These are phyloP conservation scores for Tyria jacobaeae DNA, from an alignment of 2,888 invertebrate species.

Conservation along the genomic window DNA sequence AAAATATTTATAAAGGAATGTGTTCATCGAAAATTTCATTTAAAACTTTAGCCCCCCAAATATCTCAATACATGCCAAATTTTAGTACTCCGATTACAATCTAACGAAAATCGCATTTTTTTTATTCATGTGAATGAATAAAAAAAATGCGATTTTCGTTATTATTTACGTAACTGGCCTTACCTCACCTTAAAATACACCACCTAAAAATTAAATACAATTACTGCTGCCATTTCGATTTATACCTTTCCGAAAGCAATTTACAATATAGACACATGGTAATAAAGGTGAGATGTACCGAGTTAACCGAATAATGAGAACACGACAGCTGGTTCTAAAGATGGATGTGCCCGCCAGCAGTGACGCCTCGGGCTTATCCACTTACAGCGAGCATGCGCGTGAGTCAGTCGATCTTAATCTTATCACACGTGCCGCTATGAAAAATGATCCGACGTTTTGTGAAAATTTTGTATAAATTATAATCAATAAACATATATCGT, in stretches of 20 bases:
- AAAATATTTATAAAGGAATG: no score
- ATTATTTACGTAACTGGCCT: no score
- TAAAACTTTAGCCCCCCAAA: no score
- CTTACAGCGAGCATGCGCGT: slow-evolving; percentile 45
- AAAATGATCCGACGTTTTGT: slow-evolving; percentile 48
- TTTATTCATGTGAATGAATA: no score
- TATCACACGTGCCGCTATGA: slow-evolving; percentile 51
- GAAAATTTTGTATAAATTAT: slow-evolving; percentile 45
- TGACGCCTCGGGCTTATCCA: slow-evolving; percentile 29
- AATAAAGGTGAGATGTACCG: not conserved
- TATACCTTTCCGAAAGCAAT: not conserved
- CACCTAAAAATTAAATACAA: no score
- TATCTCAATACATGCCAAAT: no score
- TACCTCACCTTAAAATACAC: no score
- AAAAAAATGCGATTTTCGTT: no score
- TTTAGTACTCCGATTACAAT: not conserved
- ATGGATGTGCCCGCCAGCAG: slow-evolving; percentile 25
- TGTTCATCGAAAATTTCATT: no score
- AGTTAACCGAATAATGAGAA: slow-evolving; percentile 3
- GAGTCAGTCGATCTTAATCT: slow-evolving; percentile 52
- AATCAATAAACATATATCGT: slow-evolving; percentile 24
- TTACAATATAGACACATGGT: slow-evolving; percentile 5
- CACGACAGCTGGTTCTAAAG: not conserved
- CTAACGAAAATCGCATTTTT: not conserved
- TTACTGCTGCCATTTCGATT: not conserved